A percentile compares a stretch with the other conserved stretches of the same genome.
phyloP scores from a whole-genome alignment of 1,140 invertebrate genomes.

The Heliconius hermathena region DNA sequence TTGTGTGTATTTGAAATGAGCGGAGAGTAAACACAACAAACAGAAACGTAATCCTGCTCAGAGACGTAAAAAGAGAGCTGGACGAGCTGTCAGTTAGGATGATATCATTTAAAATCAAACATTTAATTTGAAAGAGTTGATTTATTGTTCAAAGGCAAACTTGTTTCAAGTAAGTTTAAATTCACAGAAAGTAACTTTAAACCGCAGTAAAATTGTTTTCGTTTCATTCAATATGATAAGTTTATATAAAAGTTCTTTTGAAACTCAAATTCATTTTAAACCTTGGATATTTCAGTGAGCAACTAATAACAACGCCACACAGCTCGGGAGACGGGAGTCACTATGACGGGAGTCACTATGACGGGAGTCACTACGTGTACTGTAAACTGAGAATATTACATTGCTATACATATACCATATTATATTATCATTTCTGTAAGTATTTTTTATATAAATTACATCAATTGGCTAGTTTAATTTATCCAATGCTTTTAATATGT shows the following conservation, averaged over 20 bases:
- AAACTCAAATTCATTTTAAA: not conserved
- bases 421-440: too few relatives aligned
- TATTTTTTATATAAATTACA: too few relatives aligned
- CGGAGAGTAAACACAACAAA: not conserved
- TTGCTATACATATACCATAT: too few relatives aligned
- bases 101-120: not conserved
- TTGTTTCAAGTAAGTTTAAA: not conserved
- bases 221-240: not conserved
- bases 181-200: not conserved
- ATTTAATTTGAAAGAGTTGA: not conserved
- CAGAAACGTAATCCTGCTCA: not conserved
- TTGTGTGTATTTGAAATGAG: not conserved
- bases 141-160: not conserved
- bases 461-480: too few relatives aligned
- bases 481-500: too few relatives aligned
- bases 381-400: too few relatives aligned
- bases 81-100: not conserved
- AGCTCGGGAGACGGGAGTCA: too few relatives aligned
- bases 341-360: too few relatives aligned
- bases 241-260: not conserved
- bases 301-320: too few relatives aligned
- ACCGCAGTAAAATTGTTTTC: not conserved
- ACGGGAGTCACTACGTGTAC: too few relatives aligned
- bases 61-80: not conserved
- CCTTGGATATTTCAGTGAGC: not conserved